These are phyloP conservation scores for Macrochelys suwanniensis DNA, from an alignment of 2,797 vertebrate genomes.

Conservation along the genomic window DNA sequence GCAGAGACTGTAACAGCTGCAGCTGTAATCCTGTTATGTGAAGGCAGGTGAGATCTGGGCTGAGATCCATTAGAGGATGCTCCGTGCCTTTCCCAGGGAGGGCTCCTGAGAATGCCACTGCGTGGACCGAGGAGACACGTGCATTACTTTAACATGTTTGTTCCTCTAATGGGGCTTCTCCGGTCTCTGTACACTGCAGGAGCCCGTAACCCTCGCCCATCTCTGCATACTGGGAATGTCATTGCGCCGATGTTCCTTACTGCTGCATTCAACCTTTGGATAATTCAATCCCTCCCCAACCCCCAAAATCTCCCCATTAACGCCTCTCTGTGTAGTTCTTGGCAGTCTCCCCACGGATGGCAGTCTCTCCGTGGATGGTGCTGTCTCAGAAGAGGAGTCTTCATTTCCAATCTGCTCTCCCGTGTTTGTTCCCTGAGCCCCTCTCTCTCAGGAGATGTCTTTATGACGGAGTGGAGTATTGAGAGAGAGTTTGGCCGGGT, in stretches of 20 bases:
- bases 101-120: not conserved
- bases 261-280: not conserved
- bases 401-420: not conserved
- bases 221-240: accelerated
- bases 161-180: not conserved
- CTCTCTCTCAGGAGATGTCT: not conserved
- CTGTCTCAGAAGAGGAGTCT: not conserved
- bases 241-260: accelerated
- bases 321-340: not conserved
- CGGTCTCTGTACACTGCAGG: not conserved
- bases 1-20: not conserved
- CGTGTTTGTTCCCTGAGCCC: not conserved
- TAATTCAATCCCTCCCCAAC: not conserved
- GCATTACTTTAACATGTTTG: accelerated
- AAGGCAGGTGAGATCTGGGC: accelerated
- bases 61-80: accelerated
- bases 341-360: not conserved
- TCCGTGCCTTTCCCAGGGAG: not conserved
- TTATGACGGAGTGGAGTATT: not conserved
- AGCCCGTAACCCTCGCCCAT: not conserved
- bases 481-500: not conserved
- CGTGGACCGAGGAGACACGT: accelerated
- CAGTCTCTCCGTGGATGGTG: not conserved
- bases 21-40: not conserved
- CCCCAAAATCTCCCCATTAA: not conserved